phyloP scores from a whole-genome alignment of 1,140 invertebrate species.

The Nixonia krombeini region DNA sequence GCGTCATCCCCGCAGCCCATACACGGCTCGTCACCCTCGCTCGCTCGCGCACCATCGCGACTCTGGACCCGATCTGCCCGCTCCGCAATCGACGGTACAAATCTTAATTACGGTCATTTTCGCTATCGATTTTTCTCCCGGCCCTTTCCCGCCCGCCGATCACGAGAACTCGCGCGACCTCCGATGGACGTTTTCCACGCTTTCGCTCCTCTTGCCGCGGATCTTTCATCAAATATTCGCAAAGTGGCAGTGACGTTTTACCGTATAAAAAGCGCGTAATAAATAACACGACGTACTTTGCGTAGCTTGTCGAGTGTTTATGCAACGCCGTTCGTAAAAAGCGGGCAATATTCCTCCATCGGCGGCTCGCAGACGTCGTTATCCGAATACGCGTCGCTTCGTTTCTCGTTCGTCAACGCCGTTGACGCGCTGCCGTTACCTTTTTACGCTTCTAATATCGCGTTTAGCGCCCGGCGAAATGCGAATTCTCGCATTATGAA shows the following conservation, averaged over 20 bases:
- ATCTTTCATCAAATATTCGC: too few species aligned
- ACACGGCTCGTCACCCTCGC: constrained; percentile 41
- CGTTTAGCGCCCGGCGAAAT: constrained; percentile 52
- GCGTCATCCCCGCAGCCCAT: constrained; percentile 22
- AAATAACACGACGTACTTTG: constrained; percentile 43
- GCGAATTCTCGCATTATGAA: constrained; percentile 34
- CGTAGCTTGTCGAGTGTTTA: constrained; percentile 53
- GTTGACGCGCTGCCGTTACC: constrained; percentile 53
- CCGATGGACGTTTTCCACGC: too few species aligned
- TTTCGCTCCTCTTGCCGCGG: too few species aligned
- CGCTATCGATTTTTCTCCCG: constrained; percentile 45
- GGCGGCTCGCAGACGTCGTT: constrained; percentile 63
- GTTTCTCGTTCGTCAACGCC: constrained; percentile 56
- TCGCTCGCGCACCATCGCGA: constrained; percentile 7
- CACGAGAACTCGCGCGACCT: too few species aligned
- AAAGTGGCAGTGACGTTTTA: constrained; percentile 17
- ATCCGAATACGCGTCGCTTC: constrained; percentile 54
- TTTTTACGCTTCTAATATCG: constrained; percentile 68
- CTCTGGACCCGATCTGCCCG: constrained; percentile 40
- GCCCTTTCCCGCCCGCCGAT: too few species aligned
- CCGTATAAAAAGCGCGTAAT: constrained; percentile 37
- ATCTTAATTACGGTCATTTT: constrained; percentile 50
- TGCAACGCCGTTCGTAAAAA: constrained; percentile 60
- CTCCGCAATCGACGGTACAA: constrained; percentile 39
- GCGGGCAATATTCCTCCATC: constrained; percentile 63